A percentile compares a stretch with the other conserved stretches of the same genome.
These are phyloP conservation scores for Andricus curvator DNA, from an alignment of 2,888 invertebrate genomes.

Conservation along the genomic window DNA sequence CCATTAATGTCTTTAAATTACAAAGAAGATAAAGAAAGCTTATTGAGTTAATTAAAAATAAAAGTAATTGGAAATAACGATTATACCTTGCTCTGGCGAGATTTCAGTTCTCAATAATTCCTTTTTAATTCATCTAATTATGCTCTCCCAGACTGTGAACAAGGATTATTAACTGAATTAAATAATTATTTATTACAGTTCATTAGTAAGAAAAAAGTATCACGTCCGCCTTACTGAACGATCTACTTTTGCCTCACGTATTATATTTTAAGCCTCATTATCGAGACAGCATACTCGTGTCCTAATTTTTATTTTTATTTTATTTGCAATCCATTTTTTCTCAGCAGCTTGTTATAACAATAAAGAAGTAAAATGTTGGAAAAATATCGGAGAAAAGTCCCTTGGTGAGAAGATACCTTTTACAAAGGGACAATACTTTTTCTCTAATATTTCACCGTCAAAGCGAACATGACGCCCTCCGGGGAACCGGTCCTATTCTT, in stretches of 20 bases:
- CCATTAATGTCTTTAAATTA: too few relatives aligned
- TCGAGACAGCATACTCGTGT: not conserved
- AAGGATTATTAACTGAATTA: not conserved
- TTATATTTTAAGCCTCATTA: not conserved
- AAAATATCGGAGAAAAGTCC: constrained; percentile 26
- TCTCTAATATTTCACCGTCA: constrained; percentile 41
- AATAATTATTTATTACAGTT: not conserved
- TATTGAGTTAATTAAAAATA: not conserved
- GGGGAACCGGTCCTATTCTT: constrained; percentile 35
- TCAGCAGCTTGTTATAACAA: constrained; percentile 33
- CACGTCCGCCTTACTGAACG: not conserved
- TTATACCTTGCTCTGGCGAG: not conserved
- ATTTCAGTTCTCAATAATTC: not conserved
- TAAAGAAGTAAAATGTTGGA: constrained; percentile 6
- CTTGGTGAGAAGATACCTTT: constrained; percentile 23
- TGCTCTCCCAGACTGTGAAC: not conserved
- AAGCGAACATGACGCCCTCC: constrained; percentile 37
- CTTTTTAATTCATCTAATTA: not conserved
- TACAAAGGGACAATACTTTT: constrained; percentile 40
- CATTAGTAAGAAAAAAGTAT: not conserved
- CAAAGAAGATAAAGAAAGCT: too few relatives aligned
- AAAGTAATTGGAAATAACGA: not conserved
- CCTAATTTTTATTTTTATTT: not conserved
- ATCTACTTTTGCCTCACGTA: not conserved
- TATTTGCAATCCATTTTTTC: not conserved